Base-by-base conservation (phyloP, 2,797 vertebrate species). In the Scolopax bukidnonensis region DNA sequence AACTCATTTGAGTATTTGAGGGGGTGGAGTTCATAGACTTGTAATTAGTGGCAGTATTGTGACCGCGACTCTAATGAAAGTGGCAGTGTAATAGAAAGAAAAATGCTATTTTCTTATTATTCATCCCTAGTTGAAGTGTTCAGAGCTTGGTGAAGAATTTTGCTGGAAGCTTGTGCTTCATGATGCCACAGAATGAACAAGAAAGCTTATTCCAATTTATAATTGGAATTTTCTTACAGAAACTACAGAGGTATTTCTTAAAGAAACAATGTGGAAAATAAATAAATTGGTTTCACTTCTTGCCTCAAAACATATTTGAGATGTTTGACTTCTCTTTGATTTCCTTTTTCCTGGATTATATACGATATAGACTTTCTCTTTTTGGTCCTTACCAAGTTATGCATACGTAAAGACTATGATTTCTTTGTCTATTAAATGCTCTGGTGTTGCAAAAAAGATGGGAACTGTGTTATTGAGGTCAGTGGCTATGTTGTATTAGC, bases 11-110 rank as follows among this genome's bases (percentile, higher is more conserved):
- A 16, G 68, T 32, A 53, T 74, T 41, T 12, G 1, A 4, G 7
- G 41, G 13, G 12, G 20, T 28, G 38, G 41, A 77, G 77, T 38
- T 90, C 60, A 33, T 74, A 69, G 89, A 41, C 6, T 59, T 47
- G 80, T 59, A 87, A 94, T 96, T 92, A 92, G 89, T 73, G 71
- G 50, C 78, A 50, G 38, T 65, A 15, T 41, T 78, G 87, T 88
- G 78, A 64, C 41, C 38, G n/a, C 51, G 83, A 16, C 59, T 61
- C 47, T 75, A 79, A 23, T 43, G 84, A 87, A 81, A 47, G 48
- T 70, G 91, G 38, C 61, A n/a, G 28, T 18, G 32, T 54, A 61
- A 59, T 30, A 68, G 73, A 76, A 28, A 84, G 81, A 24, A 81
- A 68, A 84, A 16, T 43, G 23, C 19, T 64, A 11, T 90, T 36